Evolutionary conservation across 2,888 invertebrate species (phyloP).

Genomic region (Ametastegia equiseti): DNA sequence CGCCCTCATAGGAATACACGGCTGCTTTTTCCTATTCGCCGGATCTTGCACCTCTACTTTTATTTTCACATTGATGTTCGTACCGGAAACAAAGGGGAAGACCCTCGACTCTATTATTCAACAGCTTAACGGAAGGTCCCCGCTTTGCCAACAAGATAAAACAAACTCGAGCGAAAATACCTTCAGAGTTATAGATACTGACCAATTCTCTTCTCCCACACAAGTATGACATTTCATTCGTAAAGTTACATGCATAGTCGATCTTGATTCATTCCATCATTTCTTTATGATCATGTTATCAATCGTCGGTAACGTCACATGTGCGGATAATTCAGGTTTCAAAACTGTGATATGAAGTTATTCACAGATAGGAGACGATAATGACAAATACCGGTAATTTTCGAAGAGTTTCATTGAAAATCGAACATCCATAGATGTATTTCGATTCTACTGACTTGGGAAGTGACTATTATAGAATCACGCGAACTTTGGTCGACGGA

Average conservation of each 20-base stretch:
- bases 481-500: no score
- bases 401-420: not conserved
- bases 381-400: not conserved
- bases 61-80: conserved; percentile 61
- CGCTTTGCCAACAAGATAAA: not conserved
- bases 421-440: not conserved
- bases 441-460: no score
- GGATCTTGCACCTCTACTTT: conserved; percentile 61
- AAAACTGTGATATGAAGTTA: no score
- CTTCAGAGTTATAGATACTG: not conserved
- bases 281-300: not conserved
- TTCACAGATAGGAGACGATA: no score
- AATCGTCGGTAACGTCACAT: not conserved
- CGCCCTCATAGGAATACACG: conserved; percentile 63
- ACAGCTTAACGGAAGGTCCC: conserved; percentile 62
- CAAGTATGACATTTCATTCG: not conserved
- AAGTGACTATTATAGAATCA: no score
- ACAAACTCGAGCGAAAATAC: not conserved
- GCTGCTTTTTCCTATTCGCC: conserved; percentile 68
- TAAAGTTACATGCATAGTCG: not conserved
- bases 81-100: conserved; percentile 72
- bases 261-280: not conserved
- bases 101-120: conserved; percentile 67
- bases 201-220: not conserved
- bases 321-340: not conserved